A percentile compares a stretch with the other conserved stretches of the same genome.
Conservation (phyloP, 2,113 vertebrate species). For the Notarius lentiginosus region DNA sequence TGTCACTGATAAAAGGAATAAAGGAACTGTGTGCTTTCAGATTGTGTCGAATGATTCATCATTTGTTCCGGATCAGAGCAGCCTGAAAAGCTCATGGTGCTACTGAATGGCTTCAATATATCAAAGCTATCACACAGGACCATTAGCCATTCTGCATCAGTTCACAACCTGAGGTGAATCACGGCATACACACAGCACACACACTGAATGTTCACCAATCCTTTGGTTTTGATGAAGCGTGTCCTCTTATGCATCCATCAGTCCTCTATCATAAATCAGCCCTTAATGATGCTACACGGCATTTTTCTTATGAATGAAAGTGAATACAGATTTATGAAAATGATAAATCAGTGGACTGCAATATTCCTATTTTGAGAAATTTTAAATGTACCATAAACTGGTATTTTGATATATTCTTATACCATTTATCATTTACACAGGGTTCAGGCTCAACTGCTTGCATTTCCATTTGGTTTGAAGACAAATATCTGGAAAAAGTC, state of each 20-base stretch:
- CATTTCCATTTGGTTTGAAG: slow-evolving; percentile 15
- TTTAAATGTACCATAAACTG: not conserved
- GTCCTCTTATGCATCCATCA: slow-evolving; percentile 6
- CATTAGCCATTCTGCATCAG: slow-evolving; percentile 20
- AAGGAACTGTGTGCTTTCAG: slow-evolving; percentile 13
- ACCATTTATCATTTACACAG: slow-evolving; percentile 25
- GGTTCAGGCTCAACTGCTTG: slow-evolving; percentile 24
- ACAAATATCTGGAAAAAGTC: slow-evolving; percentile 12
- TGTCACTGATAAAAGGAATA: slow-evolving; percentile 20
- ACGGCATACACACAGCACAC: not conserved
- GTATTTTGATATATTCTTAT: not conserved
- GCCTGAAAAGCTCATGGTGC: slow-evolving; percentile 3
- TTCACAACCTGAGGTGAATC: slow-evolving; percentile 45
- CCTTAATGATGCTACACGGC: slow-evolving; percentile 43
- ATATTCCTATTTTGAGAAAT: slow-evolving; percentile 24
- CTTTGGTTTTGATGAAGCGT: slow-evolving; percentile 45
- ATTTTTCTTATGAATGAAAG: slow-evolving; percentile 18
- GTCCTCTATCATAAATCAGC: slow-evolving; percentile 39
- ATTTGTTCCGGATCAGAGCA: slow-evolving; percentile 23
- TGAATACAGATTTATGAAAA: slow-evolving; percentile 18
- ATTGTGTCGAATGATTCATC: slow-evolving; percentile 27
- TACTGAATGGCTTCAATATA: slow-evolving; percentile 40
- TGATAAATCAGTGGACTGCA: slow-evolving; percentile 16
- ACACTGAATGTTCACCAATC: slow-evolving; percentile 14
- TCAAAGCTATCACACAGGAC: slow-evolving; percentile 18